phyloP scores from a whole-genome alignment of 2,888 invertebrate genomes.

The Diogma glabrata region DNA sequence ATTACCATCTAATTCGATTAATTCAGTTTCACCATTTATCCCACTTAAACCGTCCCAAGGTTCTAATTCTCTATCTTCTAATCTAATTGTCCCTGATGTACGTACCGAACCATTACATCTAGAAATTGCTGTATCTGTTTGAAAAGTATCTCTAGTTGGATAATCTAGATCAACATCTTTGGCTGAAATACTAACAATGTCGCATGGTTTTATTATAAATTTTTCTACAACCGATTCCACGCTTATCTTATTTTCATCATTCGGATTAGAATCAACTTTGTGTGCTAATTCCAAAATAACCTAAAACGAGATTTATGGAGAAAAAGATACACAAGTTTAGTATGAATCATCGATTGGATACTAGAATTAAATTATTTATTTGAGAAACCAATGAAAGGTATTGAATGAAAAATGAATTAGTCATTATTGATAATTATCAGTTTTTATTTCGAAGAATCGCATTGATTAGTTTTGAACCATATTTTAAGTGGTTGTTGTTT shows the following conservation, averaged over 20 bases:
- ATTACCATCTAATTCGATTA: conserved; percentile 59
- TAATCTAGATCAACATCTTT: conserved; percentile 80
- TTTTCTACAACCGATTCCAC: conserved; percentile 64
- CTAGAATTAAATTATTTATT: neutral
- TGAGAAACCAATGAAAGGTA: too few species aligned
- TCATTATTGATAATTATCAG: too few species aligned
- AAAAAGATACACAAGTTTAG: neutral
- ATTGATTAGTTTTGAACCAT: too few species aligned
- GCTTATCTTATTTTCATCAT: conserved; percentile 37
- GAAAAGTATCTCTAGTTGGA: conserved; percentile 77
- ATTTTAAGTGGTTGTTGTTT: too few species aligned
- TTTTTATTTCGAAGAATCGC: too few species aligned
- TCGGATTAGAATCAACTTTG: conserved; percentile 32
- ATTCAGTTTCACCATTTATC: conserved; percentile 45
- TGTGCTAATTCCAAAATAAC: conserved; percentile 78
- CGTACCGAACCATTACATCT: conserved; percentile 54
- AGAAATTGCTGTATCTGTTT: conserved; percentile 81
- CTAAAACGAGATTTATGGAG: conserved; percentile 25
- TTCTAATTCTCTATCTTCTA: conserved; percentile 59
- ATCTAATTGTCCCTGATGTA: conserved; percentile 26
- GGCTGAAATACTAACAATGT: conserved; percentile 72
- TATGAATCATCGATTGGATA: neutral
- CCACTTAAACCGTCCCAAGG: conserved; percentile 68
- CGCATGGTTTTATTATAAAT: conserved; percentile 71
- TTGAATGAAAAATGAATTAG: too few species aligned